Conservation (phyloP, 1,140 invertebrate genomes). For the Lethrus apterus region DNA sequence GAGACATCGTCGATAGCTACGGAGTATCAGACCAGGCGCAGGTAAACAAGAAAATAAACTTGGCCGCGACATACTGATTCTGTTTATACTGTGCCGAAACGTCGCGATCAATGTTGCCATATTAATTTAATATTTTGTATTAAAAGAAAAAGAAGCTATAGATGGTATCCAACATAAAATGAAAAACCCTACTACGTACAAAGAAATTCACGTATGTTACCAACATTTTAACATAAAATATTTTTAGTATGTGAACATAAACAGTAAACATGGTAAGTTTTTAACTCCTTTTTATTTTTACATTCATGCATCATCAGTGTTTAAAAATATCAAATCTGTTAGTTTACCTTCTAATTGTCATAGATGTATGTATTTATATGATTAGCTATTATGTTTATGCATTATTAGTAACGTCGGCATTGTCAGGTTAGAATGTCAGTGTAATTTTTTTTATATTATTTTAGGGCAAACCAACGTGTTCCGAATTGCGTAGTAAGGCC, state of each 20-base stretch:
- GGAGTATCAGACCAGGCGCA: too few relatives aligned
- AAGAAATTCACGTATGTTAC: too few relatives aligned
- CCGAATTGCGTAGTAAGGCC: constrained; percentile 90
- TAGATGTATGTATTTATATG: not conserved
- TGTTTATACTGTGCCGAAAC: too few relatives aligned
- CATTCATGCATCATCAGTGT: constrained; percentile 1
- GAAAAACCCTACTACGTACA: too few relatives aligned
- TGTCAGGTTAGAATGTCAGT: not conserved
- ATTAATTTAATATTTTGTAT: too few relatives aligned
- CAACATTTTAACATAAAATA: too few relatives aligned
- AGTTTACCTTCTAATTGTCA: not conserved
- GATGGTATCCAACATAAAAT: too few relatives aligned
- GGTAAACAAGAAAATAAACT: too few relatives aligned
- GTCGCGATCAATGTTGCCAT: too few relatives aligned
- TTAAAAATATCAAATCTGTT: not conserved
- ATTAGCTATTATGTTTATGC: not conserved
- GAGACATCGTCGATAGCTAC: too few relatives aligned
- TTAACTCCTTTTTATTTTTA: not conserved
- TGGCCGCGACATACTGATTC: too few relatives aligned
- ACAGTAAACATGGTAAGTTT: constrained; percentile 5
- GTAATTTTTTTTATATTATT: constrained; percentile 36
- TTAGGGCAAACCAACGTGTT: constrained; percentile 87
- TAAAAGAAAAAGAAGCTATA: too few relatives aligned
- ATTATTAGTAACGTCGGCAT: not conserved
- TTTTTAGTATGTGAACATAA: not conserved